Evolutionary conservation across 2,797 vertebrate genomes (phyloP).

Genomic region (Babyrousa celebensis): DNA sequence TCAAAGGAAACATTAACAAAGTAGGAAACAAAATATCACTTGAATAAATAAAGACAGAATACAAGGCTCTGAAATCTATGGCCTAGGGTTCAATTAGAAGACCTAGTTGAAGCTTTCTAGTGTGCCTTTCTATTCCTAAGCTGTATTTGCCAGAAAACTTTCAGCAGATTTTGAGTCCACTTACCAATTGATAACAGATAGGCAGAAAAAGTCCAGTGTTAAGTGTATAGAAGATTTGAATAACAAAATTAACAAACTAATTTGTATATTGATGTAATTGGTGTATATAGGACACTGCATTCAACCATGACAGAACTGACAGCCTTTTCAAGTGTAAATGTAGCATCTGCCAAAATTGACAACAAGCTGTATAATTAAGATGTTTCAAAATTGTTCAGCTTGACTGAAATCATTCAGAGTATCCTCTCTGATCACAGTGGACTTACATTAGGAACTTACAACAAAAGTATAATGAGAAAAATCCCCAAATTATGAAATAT

Average conservation of each 20-base stretch:
- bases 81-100: not conserved
- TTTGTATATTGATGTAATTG: not conserved
- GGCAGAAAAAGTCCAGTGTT: not conserved
- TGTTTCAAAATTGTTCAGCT: not conserved
- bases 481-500: not conserved
- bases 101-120: not conserved
- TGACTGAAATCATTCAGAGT: constrained; percentile 3
- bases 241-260: not conserved
- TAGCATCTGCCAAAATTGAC: not conserved
- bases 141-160: not conserved
- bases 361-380: not conserved
- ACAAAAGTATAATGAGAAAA: not conserved
- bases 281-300: not conserved
- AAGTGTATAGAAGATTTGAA: not conserved
- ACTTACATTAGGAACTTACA: not conserved
- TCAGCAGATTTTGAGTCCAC: not conserved
- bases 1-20: not conserved
- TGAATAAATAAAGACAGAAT: not conserved
- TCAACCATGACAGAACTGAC: not conserved
- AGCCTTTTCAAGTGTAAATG: not conserved
- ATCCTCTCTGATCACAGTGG: not conserved
- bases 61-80: not conserved
- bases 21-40: not conserved
- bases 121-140: not conserved
- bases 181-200: not conserved